Evolutionary conservation across 1,140 invertebrate species (phyloP).

Genomic region (Penaeus japonicus): DNA sequence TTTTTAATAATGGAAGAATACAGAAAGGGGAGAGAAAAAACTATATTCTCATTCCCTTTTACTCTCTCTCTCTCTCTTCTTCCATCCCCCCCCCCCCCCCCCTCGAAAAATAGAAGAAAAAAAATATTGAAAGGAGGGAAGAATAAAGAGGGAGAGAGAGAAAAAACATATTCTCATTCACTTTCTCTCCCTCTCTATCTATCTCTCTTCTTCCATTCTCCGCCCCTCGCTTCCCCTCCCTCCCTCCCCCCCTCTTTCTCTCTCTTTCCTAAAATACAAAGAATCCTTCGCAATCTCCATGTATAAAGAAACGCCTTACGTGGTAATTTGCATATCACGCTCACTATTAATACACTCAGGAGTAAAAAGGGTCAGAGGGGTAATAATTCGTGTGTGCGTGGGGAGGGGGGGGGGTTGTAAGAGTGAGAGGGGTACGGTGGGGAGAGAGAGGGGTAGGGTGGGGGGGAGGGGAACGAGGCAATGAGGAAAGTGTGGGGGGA

Average conservation of each 20-base stretch:
- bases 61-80: background rate
- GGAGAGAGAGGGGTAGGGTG: background rate
- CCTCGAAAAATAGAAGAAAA: background rate
- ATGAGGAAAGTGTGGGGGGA: background rate
- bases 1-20: background rate
- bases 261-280: background rate
- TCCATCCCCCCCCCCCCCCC: background rate
- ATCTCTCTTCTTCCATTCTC: background rate
- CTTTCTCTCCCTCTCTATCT: background rate
- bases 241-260: background rate
- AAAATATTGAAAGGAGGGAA: background rate
- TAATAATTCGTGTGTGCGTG: too few relatives aligned
- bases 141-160: constrained; percentile 10
- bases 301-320: too few relatives aligned
- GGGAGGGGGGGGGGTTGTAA: too few relatives aligned
- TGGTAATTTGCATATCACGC: too few relatives aligned
- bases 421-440: too few relatives aligned
- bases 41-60: background rate
- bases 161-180: background rate
- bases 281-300: too few relatives aligned
- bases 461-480: background rate
- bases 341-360: too few relatives aligned
- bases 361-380: too few relatives aligned
- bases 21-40: background rate
- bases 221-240: background rate